Evolutionary conservation across 2,888 invertebrate genomes (phyloP), one percentile per base, ranked within the genome.

Genomic region (Matsumyia berberina): DNA sequence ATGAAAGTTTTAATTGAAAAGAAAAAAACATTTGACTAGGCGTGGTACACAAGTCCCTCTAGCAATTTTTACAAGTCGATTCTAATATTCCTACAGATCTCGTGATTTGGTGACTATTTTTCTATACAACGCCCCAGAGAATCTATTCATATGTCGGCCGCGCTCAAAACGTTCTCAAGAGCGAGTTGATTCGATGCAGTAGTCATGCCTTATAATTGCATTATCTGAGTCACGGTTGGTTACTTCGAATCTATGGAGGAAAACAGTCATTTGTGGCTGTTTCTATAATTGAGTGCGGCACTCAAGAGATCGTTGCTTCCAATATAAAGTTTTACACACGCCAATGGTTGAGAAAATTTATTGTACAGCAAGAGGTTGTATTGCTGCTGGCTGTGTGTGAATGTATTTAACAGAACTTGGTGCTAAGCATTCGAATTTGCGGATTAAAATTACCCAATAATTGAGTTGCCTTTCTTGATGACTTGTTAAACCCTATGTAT

Each of bases 221-320:
- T 51, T 66, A 60, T 39, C 62, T 67, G 76, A 66, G 67, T 76
- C 76, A 76, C 58, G 76, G 77, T 62, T 70, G 60, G 70, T 29
- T 62, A 35, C 76, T 39, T 51, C 33, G 44, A 58, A 58, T 58
- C 73, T 53, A 62, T 53, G 60, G 1, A 24, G 24, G 24, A 46
- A 35, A 17, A 33, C 53, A 46, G 31, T 42, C n/a, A 35, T 6
- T 64, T 57, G 49, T 8, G 64, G 29, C 55, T 64, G 24, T n/a
- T 39, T 49, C 49, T 35, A 24, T 58, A 76, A 76, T 67, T 76
- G 67, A 74, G 29, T 58, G n/a, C 19, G 12, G 51, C 64, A 70
- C 81, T 82, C 70, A 31, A 72, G 66, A 70, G 81, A 76, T 53
- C 51, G 70, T 77, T 76, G 81, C 76, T 82, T 81, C 62, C 37